These are phyloP conservation scores for Plotosus lineatus DNA, from an alignment of 2,113 vertebrate species.

Conservation along the genomic window DNA sequence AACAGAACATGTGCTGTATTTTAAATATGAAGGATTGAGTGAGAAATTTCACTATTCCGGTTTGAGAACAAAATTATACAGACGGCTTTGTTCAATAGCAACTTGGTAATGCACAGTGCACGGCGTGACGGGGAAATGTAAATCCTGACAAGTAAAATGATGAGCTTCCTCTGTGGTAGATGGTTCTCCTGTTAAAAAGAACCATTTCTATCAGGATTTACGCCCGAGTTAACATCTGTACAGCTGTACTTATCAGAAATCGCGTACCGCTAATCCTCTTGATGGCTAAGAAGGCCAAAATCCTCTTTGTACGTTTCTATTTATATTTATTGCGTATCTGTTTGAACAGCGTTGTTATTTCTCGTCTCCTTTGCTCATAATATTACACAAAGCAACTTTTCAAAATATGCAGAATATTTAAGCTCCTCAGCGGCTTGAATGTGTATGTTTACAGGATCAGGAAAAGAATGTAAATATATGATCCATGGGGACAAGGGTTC, in stretches of 20 bases:
- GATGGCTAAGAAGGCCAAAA: background rate
- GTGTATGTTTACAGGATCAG: slow-evolving; percentile 12
- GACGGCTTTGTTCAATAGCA: slow-evolving; percentile 38
- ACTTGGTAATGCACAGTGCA: slow-evolving; percentile 32
- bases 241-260: slow-evolving; percentile 30
- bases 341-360: background rate
- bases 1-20: slow-evolving; percentile 36
- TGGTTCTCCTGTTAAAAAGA: slow-evolving; percentile 29
- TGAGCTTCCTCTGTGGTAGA: slow-evolving; percentile 22
- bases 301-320: slow-evolving; percentile 8
- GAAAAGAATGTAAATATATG: slow-evolving; percentile 6
- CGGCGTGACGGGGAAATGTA: slow-evolving; percentile 44
- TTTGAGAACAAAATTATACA: slow-evolving; percentile 45
- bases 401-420: background rate
- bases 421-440: slow-evolving; percentile 26
- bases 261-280: slow-evolving; percentile 26
- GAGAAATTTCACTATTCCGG: slow-evolving; percentile 22
- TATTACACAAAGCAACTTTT: slow-evolving; percentile 38
- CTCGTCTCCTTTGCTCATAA: background rate
- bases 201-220: slow-evolving; percentile 17
- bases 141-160: slow-evolving; percentile 41
- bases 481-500: background rate
- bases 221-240: slow-evolving; percentile 41
- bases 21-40: slow-evolving; percentile 43
- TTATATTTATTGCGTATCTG: slow-evolving; percentile 10